A percentile compares a stretch with the other conserved stretches of the same genome.
These are phyloP conservation scores for Oscheius sp. DNA, from an alignment of 2,888 invertebrate species.

Conservation along the genomic window DNA sequence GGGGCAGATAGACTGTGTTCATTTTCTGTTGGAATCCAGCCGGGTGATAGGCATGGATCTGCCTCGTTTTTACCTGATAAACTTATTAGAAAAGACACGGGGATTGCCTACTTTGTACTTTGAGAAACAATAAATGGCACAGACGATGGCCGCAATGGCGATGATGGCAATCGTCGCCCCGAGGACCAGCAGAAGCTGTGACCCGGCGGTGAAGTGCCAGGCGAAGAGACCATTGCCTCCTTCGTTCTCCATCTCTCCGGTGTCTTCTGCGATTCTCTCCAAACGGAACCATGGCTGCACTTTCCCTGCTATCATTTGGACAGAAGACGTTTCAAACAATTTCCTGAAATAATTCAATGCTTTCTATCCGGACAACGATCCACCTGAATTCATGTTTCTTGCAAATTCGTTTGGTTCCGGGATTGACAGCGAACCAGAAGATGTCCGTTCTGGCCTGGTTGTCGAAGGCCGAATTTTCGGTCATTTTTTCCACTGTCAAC, in stretches of 20 bases:
- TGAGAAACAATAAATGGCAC: slow-evolving; percentile 62
- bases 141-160: slow-evolving; percentile 65
- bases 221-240: slow-evolving; percentile 28
- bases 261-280: slow-evolving; percentile 56
- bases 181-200: slow-evolving; percentile 56
- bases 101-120: slow-evolving; percentile 49
- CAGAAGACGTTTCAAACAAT: slow-evolving; percentile 62
- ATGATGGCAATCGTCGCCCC: slow-evolving; percentile 63
- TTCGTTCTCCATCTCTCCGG: slow-evolving; percentile 40
- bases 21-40: slow-evolving; percentile 55
- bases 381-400: slow-evolving; percentile 64
- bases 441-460: slow-evolving; percentile 62
- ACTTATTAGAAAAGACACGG: background rate
- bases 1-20: slow-evolving; percentile 59
- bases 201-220: slow-evolving; percentile 20
- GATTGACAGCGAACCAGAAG: slow-evolving; percentile 71
- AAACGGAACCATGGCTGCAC: slow-evolving; percentile 71
- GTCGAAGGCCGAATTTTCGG: slow-evolving; percentile 56
- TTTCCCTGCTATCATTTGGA: slow-evolving; percentile 66
- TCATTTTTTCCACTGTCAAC: slow-evolving; percentile 67
- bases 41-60: slow-evolving; percentile 48
- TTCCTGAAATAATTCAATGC: slow-evolving; percentile 47
- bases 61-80: slow-evolving; percentile 42
- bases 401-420: slow-evolving; percentile 68
- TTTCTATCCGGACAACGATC: background rate